Evolutionary conservation across 30 jellyfish, hydroid and myxozoan species (phyloP), one percentile per base, ranked within the genome.

Genomic region (Aurelia aurita complex sp. Pacific): DNA sequence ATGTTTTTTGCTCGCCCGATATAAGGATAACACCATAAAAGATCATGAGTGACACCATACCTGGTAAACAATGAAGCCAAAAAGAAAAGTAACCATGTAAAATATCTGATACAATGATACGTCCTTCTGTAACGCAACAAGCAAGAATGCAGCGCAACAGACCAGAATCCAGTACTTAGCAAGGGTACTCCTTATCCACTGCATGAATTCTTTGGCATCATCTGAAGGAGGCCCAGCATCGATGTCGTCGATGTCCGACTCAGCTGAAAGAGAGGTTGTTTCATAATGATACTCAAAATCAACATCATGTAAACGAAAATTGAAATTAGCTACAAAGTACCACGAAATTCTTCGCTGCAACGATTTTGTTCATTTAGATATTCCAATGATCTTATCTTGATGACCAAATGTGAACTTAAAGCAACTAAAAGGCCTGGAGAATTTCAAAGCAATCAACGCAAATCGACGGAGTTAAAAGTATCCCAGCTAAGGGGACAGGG

Each of bases 131-230:
- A 94, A 72, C 18, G 99, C 99, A 68, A 94, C 99, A 63, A 89
- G 77, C 66, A 94, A 61, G 73, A 94, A 94, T 59, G 97, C 97
- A 6, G 91, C 86, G 81, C 99, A 94, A 79, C 99, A 94, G 16
- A 94, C 90, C 32, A 94, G 88, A 71, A 94, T 94, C 99, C 99
- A 94, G 67, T 94, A 94, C 67, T 94, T 94, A 14, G 97, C 97
- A 34, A 94, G 92, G 2, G 94, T 70, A 42, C 96, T 83, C 60
- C 94, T 80, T 4, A 94, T 73, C 97, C 94, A 85, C 23, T 80
- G 88, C 96, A 94, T 94, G 70, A 94, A 89, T 89, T 85, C 97
- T 63, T 86, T 94, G 33, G 99, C 99, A 67, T 94, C 97, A 51
- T 89, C 97, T 18, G 99, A 94, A 32, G 97, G 96, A 13, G 94